Conservation (phyloP, 2,113 vertebrate genomes). For the Pluvianellus socialis region DNA sequence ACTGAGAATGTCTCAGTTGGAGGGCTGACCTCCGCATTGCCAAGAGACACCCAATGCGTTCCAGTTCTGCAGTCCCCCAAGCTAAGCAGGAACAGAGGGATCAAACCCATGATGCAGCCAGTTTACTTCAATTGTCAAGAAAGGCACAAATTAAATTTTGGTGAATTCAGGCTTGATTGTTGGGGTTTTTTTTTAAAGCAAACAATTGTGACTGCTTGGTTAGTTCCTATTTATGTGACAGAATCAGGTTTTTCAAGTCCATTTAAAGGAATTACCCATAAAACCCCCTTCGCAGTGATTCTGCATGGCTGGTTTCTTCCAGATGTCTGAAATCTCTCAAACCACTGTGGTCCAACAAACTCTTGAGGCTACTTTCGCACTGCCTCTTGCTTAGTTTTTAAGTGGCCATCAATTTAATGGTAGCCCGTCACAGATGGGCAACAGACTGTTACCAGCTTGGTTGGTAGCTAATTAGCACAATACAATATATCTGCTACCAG, state of each 20-base stretch:
- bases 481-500: background rate
- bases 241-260: background rate
- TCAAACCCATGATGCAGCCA: background rate
- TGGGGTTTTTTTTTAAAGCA: background rate
- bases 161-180: background rate
- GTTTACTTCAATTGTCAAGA: background rate
- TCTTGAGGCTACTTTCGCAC: background rate
- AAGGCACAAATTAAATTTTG: background rate
- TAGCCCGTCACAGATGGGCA: background rate
- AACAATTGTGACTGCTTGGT: background rate
- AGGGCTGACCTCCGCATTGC: background rate
- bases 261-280: background rate
- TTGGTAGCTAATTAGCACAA: background rate
- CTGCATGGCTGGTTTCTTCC: background rate
- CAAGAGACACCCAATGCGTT: background rate
- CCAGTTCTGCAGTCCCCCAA: background rate
- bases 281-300: background rate
- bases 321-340: background rate
- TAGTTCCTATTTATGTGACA: background rate
- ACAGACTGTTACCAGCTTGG: background rate
- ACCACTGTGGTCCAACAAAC: background rate
- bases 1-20: background rate
- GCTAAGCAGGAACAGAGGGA: background rate
- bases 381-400: background rate
- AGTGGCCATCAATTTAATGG: background rate